Percentiles rank a stretch among this genome's conserved stretches.
phyloP scores from a whole-genome alignment of 2,113 vertebrate species.

The Colistium nudipinnis region DNA sequence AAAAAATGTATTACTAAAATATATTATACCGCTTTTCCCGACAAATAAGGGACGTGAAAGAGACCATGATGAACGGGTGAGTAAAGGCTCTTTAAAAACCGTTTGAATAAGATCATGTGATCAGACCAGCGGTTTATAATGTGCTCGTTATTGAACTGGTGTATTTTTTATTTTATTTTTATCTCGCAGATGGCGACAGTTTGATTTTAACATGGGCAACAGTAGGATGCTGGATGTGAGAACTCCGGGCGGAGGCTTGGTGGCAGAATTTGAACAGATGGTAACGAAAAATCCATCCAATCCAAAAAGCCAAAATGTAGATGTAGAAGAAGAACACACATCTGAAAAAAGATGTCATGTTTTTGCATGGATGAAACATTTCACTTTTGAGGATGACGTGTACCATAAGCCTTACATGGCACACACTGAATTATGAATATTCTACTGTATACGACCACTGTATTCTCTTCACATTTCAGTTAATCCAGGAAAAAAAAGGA shows the following conservation, averaged over 20 bases:
- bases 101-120: not conserved
- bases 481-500: constrained; percentile 87
- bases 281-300: constrained; percentile 81
- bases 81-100: constrained; percentile 33
- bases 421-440: too few relatives aligned
- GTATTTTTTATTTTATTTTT: too few relatives aligned
- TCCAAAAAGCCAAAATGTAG: too few relatives aligned
- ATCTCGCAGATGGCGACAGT: constrained; percentile 85
- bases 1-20: too few relatives aligned
- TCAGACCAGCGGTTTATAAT: not conserved
- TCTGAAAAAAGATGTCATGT: not conserved
- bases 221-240: constrained; percentile 93
- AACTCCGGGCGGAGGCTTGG: constrained; percentile 85
- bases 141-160: not conserved
- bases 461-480: too few relatives aligned
- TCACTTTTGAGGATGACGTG: too few relatives aligned
- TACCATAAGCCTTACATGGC: too few relatives aligned
- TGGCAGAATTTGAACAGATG: constrained; percentile 91
- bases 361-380: too few relatives aligned
- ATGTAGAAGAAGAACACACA: too few relatives aligned
- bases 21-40: too few relatives aligned
- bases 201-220: constrained; percentile 86
- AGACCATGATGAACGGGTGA: constrained; percentile 88
- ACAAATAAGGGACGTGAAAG: constrained; percentile 85
- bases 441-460: too few relatives aligned